Evolutionary conservation across 2,888 invertebrate species (phyloP).

Genomic region (Cancer borealis): DNA sequence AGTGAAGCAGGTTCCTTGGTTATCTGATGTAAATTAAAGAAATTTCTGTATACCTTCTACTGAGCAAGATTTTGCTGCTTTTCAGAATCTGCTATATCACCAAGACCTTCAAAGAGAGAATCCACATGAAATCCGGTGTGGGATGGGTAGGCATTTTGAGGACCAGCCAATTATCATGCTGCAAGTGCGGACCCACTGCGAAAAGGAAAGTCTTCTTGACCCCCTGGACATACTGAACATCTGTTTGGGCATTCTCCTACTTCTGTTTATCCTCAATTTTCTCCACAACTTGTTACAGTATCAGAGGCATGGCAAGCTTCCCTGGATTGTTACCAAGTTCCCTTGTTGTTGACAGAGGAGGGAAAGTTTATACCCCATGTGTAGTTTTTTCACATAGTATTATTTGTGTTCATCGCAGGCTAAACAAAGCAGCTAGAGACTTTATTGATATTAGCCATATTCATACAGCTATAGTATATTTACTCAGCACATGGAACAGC

Average conservation of each 20-base stretch:
- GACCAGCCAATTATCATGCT: conserved; percentile 57
- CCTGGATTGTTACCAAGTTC: conserved; percentile 70
- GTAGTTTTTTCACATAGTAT: too few species aligned
- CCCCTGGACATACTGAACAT: conserved; percentile 70
- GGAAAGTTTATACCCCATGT: too few species aligned
- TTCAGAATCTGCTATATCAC: conserved; percentile 67
- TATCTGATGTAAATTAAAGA: background rate
- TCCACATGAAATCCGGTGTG: conserved; percentile 55
- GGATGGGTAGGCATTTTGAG: conserved; percentile 28
- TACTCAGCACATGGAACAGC: too few species aligned
- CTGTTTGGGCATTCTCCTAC: conserved; percentile 58
- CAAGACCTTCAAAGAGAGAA: conserved; percentile 37
- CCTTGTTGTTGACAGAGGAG: conserved; percentile 62
- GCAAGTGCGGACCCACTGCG: conserved; percentile 58
- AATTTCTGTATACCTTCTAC: background rate
- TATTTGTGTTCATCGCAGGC: too few species aligned
- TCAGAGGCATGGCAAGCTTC: conserved; percentile 70
- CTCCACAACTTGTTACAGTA: conserved; percentile 72
- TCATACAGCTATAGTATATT: too few species aligned
- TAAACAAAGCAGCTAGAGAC: too few species aligned
- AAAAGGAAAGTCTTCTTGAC: conserved; percentile 55
- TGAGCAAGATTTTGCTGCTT: background rate
- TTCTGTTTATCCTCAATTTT: conserved; percentile 69
- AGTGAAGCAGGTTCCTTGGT: background rate
- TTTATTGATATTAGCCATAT: too few species aligned